Evolutionary conservation across 2,113 vertebrate genomes (phyloP).

Genomic region (Ammodytes marinus): DNA sequence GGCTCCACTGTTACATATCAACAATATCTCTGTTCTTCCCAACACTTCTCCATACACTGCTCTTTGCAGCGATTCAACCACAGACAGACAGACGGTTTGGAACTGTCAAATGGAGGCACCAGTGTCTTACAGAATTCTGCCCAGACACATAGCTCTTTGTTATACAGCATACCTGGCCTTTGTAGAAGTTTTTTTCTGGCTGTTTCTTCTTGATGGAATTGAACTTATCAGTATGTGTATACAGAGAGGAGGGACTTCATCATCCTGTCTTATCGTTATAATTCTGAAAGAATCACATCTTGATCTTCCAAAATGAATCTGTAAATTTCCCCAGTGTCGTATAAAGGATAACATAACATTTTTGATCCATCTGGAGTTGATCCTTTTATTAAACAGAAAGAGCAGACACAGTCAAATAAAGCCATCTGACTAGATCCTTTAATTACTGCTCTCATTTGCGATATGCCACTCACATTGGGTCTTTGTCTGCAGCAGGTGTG

Average conservation of each 20-base stretch:
- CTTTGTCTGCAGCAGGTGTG: constrained; percentile 7
- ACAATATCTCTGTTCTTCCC: constrained; percentile 69
- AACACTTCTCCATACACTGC: constrained; percentile 46
- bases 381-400: constrained; percentile 56
- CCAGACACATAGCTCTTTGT: constrained; percentile 60
- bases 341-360: constrained; percentile 54
- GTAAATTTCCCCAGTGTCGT: constrained; percentile 1
- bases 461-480: constrained; percentile 33
- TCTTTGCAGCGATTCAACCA: constrained; percentile 50
- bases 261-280: constrained; percentile 37
- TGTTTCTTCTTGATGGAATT: constrained; percentile 30
- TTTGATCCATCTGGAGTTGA: constrained; percentile 39
- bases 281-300: constrained; percentile 6
- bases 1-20: constrained; percentile 74
- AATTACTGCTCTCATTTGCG: constrained; percentile 41
- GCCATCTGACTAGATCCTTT: constrained; percentile 48
- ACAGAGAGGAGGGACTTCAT: constrained; percentile 27
- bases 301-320: constrained; percentile 44
- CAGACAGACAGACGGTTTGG: constrained; percentile 24
- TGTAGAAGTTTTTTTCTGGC: constrained; percentile 29
- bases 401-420: constrained; percentile 39
- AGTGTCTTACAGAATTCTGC: constrained; percentile 27
- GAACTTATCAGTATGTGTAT: constrained; percentile 42
- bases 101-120: constrained; percentile 13
- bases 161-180: constrained; percentile 46